Evolutionary conservation across 1,140 invertebrate species (phyloP).

Genomic region (Neodiprion fabricii): DNA sequence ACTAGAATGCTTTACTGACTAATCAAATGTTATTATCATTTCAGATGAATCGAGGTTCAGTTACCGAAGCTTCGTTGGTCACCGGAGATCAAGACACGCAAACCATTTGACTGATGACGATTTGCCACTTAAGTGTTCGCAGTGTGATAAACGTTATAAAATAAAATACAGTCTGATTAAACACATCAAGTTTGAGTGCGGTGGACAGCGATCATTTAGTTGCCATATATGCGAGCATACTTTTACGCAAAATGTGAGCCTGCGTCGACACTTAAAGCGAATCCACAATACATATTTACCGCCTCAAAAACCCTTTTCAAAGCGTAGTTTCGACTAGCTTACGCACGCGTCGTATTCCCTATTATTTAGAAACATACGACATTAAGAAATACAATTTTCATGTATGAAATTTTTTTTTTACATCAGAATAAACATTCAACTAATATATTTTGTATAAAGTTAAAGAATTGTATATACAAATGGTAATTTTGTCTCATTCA

Average conservation of each 20-base stretch:
- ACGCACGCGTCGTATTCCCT: no score
- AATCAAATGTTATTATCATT: constrained; percentile 36
- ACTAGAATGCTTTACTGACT: neutral
- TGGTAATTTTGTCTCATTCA: no score
- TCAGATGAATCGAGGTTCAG: neutral
- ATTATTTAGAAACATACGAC: no score
- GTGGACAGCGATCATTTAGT: constrained; percentile 56
- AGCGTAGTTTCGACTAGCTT: neutral
- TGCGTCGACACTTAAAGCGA: constrained; percentile 49
- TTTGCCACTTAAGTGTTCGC: constrained; percentile 44
- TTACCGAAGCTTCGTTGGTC: neutral
- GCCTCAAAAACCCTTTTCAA: constrained; percentile 29
- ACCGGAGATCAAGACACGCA: constrained; percentile 38
- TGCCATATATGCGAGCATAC: constrained; percentile 58
- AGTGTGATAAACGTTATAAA: constrained; percentile 62
- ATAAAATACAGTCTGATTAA: constrained; percentile 58
- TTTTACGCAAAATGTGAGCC: constrained; percentile 56
- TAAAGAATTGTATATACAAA: no score
- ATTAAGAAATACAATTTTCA: no score
- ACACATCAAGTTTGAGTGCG: constrained; percentile 64
- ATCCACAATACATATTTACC: constrained; percentile 49
- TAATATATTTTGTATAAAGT: no score
- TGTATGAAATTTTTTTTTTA: no score
- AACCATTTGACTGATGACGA: constrained; percentile 39
- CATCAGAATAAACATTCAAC: no score